Evolutionary conservation across 92 coral and sea anemone genomes (phyloP).

Genomic region (Porites rus): DNA sequence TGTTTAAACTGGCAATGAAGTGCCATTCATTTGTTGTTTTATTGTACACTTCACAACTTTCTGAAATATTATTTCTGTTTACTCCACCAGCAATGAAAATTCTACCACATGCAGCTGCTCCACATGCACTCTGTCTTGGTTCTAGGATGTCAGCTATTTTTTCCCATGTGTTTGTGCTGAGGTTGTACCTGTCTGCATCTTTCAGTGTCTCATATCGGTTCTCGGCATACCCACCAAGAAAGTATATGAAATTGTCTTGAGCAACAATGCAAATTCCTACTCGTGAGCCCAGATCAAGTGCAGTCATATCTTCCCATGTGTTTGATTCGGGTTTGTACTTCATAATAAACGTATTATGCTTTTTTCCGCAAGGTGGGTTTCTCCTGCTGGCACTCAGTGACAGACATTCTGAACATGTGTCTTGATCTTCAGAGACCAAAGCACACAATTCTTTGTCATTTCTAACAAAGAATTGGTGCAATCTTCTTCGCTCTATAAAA

Average conservation of each 20-base stretch:
- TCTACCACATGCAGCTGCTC: neutral
- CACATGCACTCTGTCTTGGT: neutral
- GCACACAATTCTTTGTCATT: neutral
- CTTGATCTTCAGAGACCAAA: neutral
- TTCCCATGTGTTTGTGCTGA: slow-evolving; percentile 16
- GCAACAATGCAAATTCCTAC: neutral
- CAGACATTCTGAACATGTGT: neutral
- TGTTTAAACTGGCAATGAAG: neutral
- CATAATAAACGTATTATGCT: neutral
- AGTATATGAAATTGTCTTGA: slow-evolving; percentile 1
- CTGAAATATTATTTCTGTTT: neutral
- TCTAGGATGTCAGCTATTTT: neutral
- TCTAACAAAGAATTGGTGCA: neutral
- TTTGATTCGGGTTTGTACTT: neutral
- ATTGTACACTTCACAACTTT: neutral
- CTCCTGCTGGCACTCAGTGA: neutral
- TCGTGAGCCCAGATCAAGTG: slow-evolving; percentile 1
- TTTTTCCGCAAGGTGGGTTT: neutral
- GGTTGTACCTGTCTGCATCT: slow-evolving; percentile 1
- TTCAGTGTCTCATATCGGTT: neutral
- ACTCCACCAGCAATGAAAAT: slow-evolving; percentile 1
- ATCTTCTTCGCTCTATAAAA: neutral
- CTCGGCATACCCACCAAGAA: neutral
- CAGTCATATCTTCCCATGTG: slow-evolving; percentile 1
- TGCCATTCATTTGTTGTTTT: slow-evolving; percentile 4